Evolutionary conservation across 2,113 vertebrate genomes (phyloP).

Genomic region (Scomber colias): DNA sequence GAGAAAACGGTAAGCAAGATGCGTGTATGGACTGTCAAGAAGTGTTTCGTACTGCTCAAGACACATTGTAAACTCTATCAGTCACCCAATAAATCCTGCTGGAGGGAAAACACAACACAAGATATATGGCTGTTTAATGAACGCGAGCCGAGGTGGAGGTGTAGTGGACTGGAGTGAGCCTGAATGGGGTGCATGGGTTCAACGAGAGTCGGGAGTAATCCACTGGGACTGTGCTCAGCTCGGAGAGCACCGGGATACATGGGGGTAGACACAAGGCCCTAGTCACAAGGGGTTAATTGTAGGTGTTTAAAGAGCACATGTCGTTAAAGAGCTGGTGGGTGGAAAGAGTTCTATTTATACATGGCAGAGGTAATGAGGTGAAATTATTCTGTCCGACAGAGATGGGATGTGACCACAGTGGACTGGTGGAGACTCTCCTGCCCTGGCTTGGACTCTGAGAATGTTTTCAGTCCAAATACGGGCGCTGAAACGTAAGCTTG

Average conservation of each 20-base stretch:
- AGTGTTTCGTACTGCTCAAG: slow-evolving; percentile 62
- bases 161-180: slow-evolving; percentile 57
- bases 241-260: slow-evolving; percentile 57
- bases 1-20: slow-evolving; percentile 47
- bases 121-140: slow-evolving; percentile 80
- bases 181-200: slow-evolving; percentile 64
- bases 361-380: slow-evolving; percentile 93
- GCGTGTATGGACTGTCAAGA: slow-evolving; percentile 67
- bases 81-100: slow-evolving; percentile 82
- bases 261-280: slow-evolving; percentile 75
- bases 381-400: slow-evolving; percentile 92
- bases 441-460: slow-evolving; percentile 84
- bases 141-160: slow-evolving; percentile 65
- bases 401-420: slow-evolving; percentile 88
- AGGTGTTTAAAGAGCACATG: slow-evolving; percentile 85
- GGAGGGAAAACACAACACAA: slow-evolving; percentile 77
- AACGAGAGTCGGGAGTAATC: slow-evolving; percentile 59
- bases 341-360: slow-evolving; percentile 94
- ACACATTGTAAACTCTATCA: slow-evolving; percentile 80
- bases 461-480: slow-evolving; percentile 94
- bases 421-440: slow-evolving; percentile 86
- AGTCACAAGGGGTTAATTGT: slow-evolving; percentile 87
- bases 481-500: slow-evolving; percentile 87
- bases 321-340: slow-evolving; percentile 88
- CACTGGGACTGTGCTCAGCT: slow-evolving; percentile 41